Evolutionary conservation across 2,113 vertebrate genomes (phyloP), one percentile per base, ranked within the genome.

Genomic region (Daphoenositta chrysoptera): DNA sequence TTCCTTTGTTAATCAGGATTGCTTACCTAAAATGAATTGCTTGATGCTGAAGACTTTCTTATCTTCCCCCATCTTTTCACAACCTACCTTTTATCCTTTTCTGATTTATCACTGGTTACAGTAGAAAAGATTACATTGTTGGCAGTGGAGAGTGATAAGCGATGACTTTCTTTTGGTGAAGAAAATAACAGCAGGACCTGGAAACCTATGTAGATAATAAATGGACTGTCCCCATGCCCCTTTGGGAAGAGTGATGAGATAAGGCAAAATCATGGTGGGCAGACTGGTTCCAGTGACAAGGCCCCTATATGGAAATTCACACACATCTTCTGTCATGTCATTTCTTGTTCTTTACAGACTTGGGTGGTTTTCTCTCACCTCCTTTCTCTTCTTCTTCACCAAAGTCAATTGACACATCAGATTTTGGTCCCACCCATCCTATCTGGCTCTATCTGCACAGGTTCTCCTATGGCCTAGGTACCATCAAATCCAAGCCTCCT

Each of bases 101-200:
- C 65, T 89, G 89, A 78, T 93, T 85, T 91, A 72, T 91, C 77
- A 57, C 53, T 94, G 73, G 84, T 89, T 95, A 85, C 78, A 85
- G 77, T 68, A 69, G 87, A 84, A 83, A 48, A 68, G 57, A 90
- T 87, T 79, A 91, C 23, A n/a, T 30, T 87, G 61, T 69, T 95
- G 54, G 58, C 45, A 82, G 57, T 51, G 40, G 48, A 84, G n/a
- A 91, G n/a, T 56, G 70, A 84, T 89, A 45, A 89, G 45, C 54
- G 83, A 70, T 93, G 42, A 40, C 76, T 87, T 92, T 86, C 50
- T 72, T 89, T 68, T 86, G 51, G 35, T 83, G 75, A 92, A 60
- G 37, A 81, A 89, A 89, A 79, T 76, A 70, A 0, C 56, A 84
- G 39, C 39, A 61, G 91, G 80, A 75, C 48, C 35, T 81, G 56